phyloP scores from a whole-genome alignment of 2,113 vertebrate species.

The Ellobius talpinus region DNA sequence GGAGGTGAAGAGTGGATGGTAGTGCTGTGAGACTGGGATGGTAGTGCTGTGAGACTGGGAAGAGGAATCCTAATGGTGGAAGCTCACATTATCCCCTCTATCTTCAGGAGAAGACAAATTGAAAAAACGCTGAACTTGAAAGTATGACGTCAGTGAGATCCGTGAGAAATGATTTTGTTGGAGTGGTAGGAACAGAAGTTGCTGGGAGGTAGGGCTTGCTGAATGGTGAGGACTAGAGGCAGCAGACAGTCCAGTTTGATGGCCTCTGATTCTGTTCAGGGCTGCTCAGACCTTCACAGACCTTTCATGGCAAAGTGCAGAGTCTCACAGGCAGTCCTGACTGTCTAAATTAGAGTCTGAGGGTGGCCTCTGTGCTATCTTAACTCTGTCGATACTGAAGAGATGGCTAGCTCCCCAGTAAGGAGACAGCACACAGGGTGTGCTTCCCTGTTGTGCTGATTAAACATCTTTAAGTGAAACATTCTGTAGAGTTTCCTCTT shows the following conservation, averaged over 20 bases:
- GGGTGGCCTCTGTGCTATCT: background rate
- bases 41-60: background rate
- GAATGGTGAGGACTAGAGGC: background rate
- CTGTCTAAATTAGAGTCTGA: background rate
- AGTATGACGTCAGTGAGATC: background rate
- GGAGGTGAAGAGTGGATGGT: background rate
- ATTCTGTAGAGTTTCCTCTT: slow-evolving; percentile 53
- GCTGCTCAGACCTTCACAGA: background rate
- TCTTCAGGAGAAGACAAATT: background rate
- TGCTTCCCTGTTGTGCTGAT: background rate
- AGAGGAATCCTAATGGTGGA: background rate
- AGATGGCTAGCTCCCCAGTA: background rate
- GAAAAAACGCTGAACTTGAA: background rate
- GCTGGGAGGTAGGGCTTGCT: background rate
- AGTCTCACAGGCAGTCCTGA: background rate
- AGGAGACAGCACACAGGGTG: background rate
- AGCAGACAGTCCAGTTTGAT: background rate
- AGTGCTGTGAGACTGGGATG: background rate
- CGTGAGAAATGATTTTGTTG: background rate
- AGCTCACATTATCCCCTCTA: background rate
- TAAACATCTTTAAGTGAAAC: slow-evolving; percentile 52
- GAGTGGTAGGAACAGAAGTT: background rate
- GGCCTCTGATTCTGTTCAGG: background rate
- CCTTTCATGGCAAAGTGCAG: background rate
- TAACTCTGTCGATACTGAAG: background rate